A percentile compares a stretch with the other conserved stretches of the same genome.
Conservation (phyloP, 1,140 invertebrate genomes). For the Nasonia vitripennis region DNA sequence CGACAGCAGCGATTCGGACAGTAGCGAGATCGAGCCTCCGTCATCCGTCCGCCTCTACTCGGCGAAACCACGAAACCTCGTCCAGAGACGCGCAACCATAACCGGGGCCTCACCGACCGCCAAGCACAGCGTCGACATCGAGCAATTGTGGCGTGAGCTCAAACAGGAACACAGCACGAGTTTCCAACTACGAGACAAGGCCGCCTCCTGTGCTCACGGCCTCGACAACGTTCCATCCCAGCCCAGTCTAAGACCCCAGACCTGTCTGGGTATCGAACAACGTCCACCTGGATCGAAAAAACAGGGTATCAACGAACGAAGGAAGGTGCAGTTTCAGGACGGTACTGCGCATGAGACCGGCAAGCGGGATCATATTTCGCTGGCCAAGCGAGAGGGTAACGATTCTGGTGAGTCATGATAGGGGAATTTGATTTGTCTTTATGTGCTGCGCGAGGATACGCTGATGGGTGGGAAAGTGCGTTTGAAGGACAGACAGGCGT, state of each 20-base stretch:
- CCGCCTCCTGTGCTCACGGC: constrained; percentile 83
- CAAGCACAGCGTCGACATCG: constrained; percentile 80
- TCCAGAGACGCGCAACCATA: constrained; percentile 90
- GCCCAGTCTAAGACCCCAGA: constrained; percentile 76
- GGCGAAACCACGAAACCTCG: constrained; percentile 83
- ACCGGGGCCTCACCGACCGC: constrained; percentile 87
- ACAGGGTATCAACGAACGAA: constrained; percentile 57
- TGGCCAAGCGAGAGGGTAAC: neutral
- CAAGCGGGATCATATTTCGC: constrained; percentile 17
- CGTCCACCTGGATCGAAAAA: constrained; percentile 59
- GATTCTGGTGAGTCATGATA: constrained; percentile 38
- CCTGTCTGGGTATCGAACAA: constrained; percentile 78
- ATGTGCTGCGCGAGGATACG: neutral
- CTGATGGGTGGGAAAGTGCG: neutral
- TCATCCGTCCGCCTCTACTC: constrained; percentile 79
- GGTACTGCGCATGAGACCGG: constrained; percentile 11
- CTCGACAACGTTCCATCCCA: constrained; percentile 77
- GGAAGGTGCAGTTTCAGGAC: constrained; percentile 68
- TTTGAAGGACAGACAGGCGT: neutral
- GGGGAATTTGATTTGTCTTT: neutral
- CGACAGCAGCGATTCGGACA: constrained; percentile 70
- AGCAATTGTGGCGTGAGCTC: constrained; percentile 83
- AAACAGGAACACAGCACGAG: constrained; percentile 76
- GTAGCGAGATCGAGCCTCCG: constrained; percentile 67
- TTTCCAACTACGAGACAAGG: constrained; percentile 79